Percentiles rank a stretch among this genome's conserved stretches.
Conservation (phyloP, 2,113 vertebrate species). For the Romanogobio albipinnatus region DNA sequence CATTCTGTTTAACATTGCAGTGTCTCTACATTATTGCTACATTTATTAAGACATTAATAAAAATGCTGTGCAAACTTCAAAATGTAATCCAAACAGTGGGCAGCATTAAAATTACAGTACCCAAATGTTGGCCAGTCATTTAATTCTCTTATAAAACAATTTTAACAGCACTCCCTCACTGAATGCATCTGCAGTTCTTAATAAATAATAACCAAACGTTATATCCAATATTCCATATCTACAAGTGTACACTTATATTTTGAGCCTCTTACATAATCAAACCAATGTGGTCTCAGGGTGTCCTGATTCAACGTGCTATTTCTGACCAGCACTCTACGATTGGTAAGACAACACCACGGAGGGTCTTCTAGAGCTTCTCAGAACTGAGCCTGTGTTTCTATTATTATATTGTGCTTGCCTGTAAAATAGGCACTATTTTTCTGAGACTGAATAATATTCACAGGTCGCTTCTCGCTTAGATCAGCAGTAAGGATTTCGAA, state of each 20-base stretch:
- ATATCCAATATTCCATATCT: background rate
- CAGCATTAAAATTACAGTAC: background rate
- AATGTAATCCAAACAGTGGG: background rate
- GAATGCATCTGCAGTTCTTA: background rate
- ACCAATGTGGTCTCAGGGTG: slow-evolving; percentile 1
- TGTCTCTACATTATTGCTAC: slow-evolving; percentile 10
- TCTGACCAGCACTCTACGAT: slow-evolving; percentile 28
- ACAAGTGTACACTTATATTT: background rate
- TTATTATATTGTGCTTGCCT: slow-evolving; percentile 35
- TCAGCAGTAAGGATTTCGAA: background rate
- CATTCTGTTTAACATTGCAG: background rate
- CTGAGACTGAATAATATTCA: background rate
- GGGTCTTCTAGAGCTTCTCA: slow-evolving; percentile 54
- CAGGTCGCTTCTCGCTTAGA: background rate
- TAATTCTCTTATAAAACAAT: background rate
- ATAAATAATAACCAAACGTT: slow-evolving; percentile 4
- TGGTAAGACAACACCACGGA: slow-evolving; percentile 1
- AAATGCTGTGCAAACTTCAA: background rate
- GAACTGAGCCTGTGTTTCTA: slow-evolving; percentile 38
- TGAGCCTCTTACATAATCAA: background rate
- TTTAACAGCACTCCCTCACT: background rate
- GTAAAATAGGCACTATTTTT: slow-evolving; percentile 22
- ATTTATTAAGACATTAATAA: background rate
- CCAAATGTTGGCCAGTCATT: background rate
- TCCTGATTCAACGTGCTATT: slow-evolving; percentile 42